Base-by-base conservation (phyloP, 1,140 invertebrate genomes). In the Phthorimaea operculella region DNA sequence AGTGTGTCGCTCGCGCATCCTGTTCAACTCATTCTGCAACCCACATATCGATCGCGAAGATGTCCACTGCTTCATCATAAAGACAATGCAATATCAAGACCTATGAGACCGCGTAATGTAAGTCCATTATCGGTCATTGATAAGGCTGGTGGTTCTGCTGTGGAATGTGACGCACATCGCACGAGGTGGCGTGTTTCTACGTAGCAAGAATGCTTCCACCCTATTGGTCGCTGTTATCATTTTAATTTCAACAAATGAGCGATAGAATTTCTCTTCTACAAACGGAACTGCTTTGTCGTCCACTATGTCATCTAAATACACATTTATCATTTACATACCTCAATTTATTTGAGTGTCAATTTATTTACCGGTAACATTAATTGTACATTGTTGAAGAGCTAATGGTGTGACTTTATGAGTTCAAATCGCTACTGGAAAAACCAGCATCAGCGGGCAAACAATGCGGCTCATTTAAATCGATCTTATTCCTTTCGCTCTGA, bases 211-310 rank as follows among this genome's bases (percentile, higher is more conserved):
- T 68, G 63, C 70, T 62, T 60, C 61, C 54, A 70, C 64, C 61
- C 72, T 59, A 83, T 83, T 83, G 80, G 80, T 53, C 62, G 69
- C 54, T 71, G 61, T 84, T 84, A 84, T 84, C 79, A n/a, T n/a
- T 72, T 64, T 64, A 34, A 12, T 10, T 28, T 18, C 62, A 54
- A 58, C 68, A 64, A 68, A 73, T 72, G 63, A 60, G 70, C 72
- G 75, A 81, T 79, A 81, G 59, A 81, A 84, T 84, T 84, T 84
- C 81, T 84, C 78, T 71, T 66, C 56, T 59, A 74, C 74, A 79
- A 76, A 82, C 70, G 76, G 73, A 83, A 79, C 70, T 73, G 69
- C n/a, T 75, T 71, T 69, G 70, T 74, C 70, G 65, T 64, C 63
- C 60, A 66, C 63, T 54, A 49, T 50, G 52, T 63, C 59, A 63